Percentiles rank a stretch among this genome's conserved stretches.
Evolutionary conservation across 1,140 invertebrate species (phyloP).

Genomic region (Papilio xuthus): DNA sequence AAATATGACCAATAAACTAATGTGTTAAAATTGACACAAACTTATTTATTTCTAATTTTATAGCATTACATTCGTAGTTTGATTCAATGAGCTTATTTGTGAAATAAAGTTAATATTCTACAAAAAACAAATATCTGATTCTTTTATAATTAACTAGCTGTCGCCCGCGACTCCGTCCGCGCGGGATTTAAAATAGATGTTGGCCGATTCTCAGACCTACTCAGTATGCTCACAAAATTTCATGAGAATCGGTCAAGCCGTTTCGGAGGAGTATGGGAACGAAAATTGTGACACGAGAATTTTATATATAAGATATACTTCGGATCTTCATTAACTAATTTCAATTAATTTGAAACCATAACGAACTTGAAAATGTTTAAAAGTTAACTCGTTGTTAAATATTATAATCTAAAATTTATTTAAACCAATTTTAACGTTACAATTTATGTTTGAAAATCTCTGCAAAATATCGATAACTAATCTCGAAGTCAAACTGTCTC

Average conservation of each 20-base stretch:
- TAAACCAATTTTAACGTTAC: neutral
- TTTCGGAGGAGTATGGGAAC: too few species aligned
- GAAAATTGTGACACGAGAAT: too few species aligned
- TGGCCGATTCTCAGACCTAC: too few species aligned
- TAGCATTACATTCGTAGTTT: constrained; percentile 12
- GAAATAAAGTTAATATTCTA: constrained; percentile 9
- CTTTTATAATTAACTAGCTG: constrained; percentile 24
- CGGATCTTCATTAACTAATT: neutral
- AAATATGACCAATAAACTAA: neutral
- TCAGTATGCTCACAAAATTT: too few species aligned
- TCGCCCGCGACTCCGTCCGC: too few species aligned
- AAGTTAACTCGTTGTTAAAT: neutral
- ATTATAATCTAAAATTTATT: neutral
- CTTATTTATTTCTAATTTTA: constrained; percentile 34
- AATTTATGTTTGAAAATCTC: neutral
- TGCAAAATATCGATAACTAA: constrained; percentile 1
- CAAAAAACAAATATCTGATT: constrained; percentile 8
- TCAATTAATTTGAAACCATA: constrained; percentile 10
- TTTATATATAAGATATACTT: neutral
- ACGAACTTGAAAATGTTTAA: neutral
- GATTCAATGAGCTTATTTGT: constrained; percentile 3
- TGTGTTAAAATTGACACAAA: constrained; percentile 33
- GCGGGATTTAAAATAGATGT: too few species aligned
- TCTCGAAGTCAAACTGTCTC: constrained; percentile 28
- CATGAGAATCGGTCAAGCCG: too few species aligned